Conservation (phyloP, 2,888 invertebrate species). For the Caenorhabditis sulstoni region DNA sequence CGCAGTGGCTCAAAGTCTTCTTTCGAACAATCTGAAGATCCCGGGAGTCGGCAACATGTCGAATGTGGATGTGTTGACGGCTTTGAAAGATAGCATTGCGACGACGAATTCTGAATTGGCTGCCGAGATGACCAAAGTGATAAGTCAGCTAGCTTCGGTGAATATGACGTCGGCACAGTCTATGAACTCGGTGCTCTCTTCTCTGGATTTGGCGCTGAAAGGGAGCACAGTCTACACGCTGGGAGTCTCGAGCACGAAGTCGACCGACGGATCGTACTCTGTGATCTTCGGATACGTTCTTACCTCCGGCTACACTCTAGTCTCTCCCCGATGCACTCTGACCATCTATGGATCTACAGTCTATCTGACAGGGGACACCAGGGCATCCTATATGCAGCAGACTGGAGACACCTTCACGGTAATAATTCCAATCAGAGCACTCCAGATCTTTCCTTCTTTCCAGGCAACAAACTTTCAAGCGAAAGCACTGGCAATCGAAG, state of each 20-base stretch:
- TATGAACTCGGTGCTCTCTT: slow-evolving; percentile 55
- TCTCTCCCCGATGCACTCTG: slow-evolving; percentile 50
- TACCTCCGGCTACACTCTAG: slow-evolving; percentile 28
- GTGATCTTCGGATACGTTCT: slow-evolving; percentile 51
- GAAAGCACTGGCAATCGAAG: slow-evolving; percentile 26
- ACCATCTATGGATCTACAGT: slow-evolving; percentile 52
- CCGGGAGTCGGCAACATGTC: slow-evolving; percentile 47
- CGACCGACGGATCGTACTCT: slow-evolving; percentile 34
- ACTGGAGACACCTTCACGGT: slow-evolving; percentile 43
- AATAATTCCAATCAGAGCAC: neutral
- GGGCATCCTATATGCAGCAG: slow-evolving; percentile 41
- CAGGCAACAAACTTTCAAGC: slow-evolving; percentile 25
- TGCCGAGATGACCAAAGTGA: slow-evolving; percentile 40
- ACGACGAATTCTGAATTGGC: slow-evolving; percentile 50
- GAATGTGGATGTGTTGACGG: slow-evolving; percentile 31
- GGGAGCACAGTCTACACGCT: slow-evolving; percentile 57
- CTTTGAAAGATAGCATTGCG: slow-evolving; percentile 39
- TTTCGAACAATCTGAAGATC: slow-evolving; percentile 37
- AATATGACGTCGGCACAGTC: slow-evolving; percentile 53
- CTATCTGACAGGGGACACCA: slow-evolving; percentile 53
- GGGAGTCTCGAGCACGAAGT: slow-evolving; percentile 42
- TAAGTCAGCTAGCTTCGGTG: slow-evolving; percentile 28
- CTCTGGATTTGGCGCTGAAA: slow-evolving; percentile 47
- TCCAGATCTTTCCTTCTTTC: slow-evolving; percentile 11
- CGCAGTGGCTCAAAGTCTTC: slow-evolving; percentile 55